These are phyloP conservation scores for Zosterops borbonicus DNA, from an alignment of 2,113 vertebrate species.

Conservation along the genomic window DNA sequence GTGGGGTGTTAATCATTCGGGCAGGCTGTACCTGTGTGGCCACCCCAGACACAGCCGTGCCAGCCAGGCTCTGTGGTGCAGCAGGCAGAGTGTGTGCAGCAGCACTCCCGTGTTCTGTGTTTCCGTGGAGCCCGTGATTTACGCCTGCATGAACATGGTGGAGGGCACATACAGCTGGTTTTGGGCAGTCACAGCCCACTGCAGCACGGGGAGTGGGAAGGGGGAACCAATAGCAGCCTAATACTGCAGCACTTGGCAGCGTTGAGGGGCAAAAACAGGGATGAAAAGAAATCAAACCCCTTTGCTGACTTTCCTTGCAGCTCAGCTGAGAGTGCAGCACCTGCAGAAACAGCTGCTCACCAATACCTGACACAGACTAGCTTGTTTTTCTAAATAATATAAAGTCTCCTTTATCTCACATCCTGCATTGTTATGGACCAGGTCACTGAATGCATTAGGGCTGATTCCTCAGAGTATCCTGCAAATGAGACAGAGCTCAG, in stretches of 20 bases:
- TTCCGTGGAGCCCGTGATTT: neutral
- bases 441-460: neutral
- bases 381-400: conserved; percentile 27
- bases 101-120: rapidly evolving
- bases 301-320: neutral
- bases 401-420: neutral
- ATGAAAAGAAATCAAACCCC: neutral
- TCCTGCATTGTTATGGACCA: neutral
- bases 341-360: neutral
- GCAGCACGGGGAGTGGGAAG: neutral
- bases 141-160: rapidly evolving
- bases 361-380: neutral
- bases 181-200: neutral
- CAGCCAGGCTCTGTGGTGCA: neutral
- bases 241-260: neutral
- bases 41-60: rapidly evolving
- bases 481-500: conserved; percentile 1
- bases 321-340: neutral
- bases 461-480: neutral
- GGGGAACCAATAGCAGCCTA: rapidly evolving
- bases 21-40: neutral
- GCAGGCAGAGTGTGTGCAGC: rapidly evolving
- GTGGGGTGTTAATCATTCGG: neutral
- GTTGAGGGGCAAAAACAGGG: neutral
- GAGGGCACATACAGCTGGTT: neutral